Percentiles rank a stretch among this genome's conserved stretches.
phyloP scores from a whole-genome alignment of 1,140 invertebrate genomes.

The Heliconius congener region DNA sequence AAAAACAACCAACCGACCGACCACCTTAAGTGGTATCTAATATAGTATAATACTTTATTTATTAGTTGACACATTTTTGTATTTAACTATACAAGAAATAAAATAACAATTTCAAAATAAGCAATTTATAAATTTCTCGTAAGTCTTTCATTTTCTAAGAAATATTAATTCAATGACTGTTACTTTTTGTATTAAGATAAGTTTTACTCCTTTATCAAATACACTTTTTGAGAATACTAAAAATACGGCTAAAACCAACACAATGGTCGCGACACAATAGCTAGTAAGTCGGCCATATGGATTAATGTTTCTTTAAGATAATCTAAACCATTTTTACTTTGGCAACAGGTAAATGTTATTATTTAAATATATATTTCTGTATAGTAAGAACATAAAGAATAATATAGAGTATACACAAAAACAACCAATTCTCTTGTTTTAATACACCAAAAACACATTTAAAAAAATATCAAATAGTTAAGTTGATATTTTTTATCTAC shows the following conservation, averaged over 20 bases:
- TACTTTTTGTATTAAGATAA: constrained; percentile 46
- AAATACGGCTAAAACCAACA: constrained; percentile 64
- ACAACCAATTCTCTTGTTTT: too few relatives aligned
- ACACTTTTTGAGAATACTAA: constrained; percentile 60
- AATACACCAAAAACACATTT: too few relatives aligned
- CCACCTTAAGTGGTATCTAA: constrained; percentile 19
- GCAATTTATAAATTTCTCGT: too few relatives aligned
- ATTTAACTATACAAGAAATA: not conserved
- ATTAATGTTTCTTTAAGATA: constrained; percentile 35
- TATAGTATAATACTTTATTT: not conserved
- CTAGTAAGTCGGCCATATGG: constrained; percentile 57
- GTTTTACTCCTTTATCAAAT: constrained; percentile 57
- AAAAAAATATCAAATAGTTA: too few relatives aligned
- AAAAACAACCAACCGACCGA: constrained; percentile 49
- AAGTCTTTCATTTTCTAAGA: not conserved
- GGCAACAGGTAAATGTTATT: not conserved
- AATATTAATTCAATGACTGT: not conserved
- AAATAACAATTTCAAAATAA: not conserved
- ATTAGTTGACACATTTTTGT: not conserved
- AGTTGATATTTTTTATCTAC: too few relatives aligned
- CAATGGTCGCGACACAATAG: constrained; percentile 71
- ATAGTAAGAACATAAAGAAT: too few relatives aligned
- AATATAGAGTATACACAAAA: too few relatives aligned
- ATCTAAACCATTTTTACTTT: not conserved
- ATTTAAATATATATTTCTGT: not conserved